Conservation (phyloP, 2,797 vertebrate species). For the Nannoperca obscura region DNA sequence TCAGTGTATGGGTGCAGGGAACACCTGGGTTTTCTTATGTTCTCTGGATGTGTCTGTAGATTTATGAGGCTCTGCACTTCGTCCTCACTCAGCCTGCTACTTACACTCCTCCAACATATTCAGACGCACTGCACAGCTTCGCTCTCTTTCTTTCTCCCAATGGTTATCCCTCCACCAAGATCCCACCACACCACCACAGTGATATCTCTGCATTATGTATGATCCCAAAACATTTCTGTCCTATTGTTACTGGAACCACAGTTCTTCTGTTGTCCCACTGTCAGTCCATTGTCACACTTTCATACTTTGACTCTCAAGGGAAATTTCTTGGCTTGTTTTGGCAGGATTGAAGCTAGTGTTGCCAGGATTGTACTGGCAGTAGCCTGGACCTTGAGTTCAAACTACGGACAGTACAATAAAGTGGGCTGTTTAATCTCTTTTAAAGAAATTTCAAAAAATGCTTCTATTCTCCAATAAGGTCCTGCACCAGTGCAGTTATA, state of each 20-base stretch:
- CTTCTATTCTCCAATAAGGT: constrained; percentile 21
- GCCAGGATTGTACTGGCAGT: constrained; percentile 55
- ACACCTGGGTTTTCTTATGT: constrained; percentile 28
- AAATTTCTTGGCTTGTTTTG: constrained; percentile 65
- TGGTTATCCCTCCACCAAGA: constrained; percentile 23
- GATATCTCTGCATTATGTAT: constrained; percentile 48
- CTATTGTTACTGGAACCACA: constrained; percentile 67
- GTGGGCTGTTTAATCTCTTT: constrained; percentile 51
- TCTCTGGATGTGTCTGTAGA: constrained; percentile 62
- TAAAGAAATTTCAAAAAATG: constrained; percentile 17
- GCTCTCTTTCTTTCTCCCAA: constrained; percentile 4
- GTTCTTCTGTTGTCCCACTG: constrained; percentile 62
- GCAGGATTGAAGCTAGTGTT: constrained; percentile 64
- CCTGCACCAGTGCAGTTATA: constrained; percentile 6
- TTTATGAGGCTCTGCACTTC: constrained; percentile 60
- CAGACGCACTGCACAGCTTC: constrained; percentile 1
- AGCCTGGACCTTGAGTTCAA: constrained; percentile 56
- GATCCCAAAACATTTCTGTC: constrained; percentile 46
- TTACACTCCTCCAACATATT: constrained; percentile 15
- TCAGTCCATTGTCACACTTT: constrained; percentile 65
- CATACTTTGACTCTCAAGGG: constrained; percentile 67
- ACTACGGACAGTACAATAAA: constrained; percentile 44
- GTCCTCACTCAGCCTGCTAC: constrained; percentile 25
- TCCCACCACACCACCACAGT: constrained; percentile 42
- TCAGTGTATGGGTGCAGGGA: constrained; percentile 32